phyloP scores from a whole-genome alignment of 37 sponge, comb jelly and placozoan genomes.

The Bolinopsis microptera region DNA sequence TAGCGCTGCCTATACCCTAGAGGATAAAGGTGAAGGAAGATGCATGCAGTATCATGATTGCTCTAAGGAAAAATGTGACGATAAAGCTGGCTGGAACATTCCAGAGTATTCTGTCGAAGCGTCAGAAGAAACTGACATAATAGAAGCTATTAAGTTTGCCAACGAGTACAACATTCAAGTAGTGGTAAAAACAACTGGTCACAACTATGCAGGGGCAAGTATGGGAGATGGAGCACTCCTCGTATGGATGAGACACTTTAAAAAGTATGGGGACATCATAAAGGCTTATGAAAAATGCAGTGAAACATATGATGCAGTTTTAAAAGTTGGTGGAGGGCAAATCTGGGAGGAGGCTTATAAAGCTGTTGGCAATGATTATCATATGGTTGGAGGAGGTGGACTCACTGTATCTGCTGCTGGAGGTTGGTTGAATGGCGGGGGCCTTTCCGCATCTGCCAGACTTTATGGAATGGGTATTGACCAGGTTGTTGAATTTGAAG shows the following conservation, averaged over 20 bases:
- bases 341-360: conserved; percentile 50
- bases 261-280: not conserved
- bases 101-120: conserved; percentile 38
- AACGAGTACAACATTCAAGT: conserved; percentile 43
- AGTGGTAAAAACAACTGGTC: conserved; percentile 36
- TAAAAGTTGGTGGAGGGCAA: conserved; percentile 39
- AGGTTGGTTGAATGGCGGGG: conserved; percentile 60
- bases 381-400: conserved; percentile 42
- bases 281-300: not conserved
- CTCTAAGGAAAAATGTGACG: conserved; percentile 21
- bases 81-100: conserved; percentile 3
- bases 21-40: conserved; percentile 48
- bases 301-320: conserved; percentile 29
- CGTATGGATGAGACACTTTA: conserved; percentile 51
- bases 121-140: conserved; percentile 1
- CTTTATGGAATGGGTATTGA: conserved; percentile 69
- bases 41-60: conserved; percentile 62
- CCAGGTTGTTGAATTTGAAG: conserved; percentile 42
- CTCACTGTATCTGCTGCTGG: conserved; percentile 57
- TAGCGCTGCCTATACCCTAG: conserved; percentile 37
- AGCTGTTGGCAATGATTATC: not conserved
- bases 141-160: conserved; percentile 59
- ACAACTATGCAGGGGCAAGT: conserved; percentile 57
- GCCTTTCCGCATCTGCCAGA: conserved; percentile 20
- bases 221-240: conserved; percentile 58